Conservation (phyloP, 2,113 vertebrate species). For the Gracilinanus agilis region DNA sequence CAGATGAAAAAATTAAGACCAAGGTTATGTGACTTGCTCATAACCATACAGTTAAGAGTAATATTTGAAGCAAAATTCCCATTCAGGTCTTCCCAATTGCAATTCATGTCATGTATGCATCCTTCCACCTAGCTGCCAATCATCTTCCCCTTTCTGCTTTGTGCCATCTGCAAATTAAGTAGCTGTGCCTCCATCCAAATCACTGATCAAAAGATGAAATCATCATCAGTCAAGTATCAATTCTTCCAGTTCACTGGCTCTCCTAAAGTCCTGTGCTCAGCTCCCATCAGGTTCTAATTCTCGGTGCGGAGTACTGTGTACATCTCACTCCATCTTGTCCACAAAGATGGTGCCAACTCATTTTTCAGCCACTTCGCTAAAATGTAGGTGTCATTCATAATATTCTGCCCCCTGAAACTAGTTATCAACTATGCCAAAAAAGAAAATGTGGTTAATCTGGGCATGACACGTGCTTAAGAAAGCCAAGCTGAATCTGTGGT, state of each 20-base stretch:
- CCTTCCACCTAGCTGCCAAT: not conserved
- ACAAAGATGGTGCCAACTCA: not conserved
- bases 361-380: too few species aligned
- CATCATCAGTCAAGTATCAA: not conserved
- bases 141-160: not conserved
- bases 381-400: not conserved
- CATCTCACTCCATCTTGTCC: not conserved
- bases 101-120: not conserved
- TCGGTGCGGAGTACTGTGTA: not conserved
- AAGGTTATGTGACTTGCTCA: not conserved
- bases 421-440: not conserved
- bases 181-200: not conserved
- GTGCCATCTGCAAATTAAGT: not conserved
- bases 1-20: conserved; percentile 38
- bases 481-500: not conserved
- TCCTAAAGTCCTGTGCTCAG: not conserved
- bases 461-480: not conserved
- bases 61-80: not conserved
- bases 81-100: not conserved
- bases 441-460: not conserved
- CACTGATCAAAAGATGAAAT: not conserved
- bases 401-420: not conserved
- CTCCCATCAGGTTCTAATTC: not conserved
- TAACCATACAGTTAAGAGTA: not conserved
- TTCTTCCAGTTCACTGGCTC: not conserved